These are phyloP conservation scores for Amphipoea lucens DNA, from an alignment of 2,888 invertebrate genomes.

Conservation along the genomic window DNA sequence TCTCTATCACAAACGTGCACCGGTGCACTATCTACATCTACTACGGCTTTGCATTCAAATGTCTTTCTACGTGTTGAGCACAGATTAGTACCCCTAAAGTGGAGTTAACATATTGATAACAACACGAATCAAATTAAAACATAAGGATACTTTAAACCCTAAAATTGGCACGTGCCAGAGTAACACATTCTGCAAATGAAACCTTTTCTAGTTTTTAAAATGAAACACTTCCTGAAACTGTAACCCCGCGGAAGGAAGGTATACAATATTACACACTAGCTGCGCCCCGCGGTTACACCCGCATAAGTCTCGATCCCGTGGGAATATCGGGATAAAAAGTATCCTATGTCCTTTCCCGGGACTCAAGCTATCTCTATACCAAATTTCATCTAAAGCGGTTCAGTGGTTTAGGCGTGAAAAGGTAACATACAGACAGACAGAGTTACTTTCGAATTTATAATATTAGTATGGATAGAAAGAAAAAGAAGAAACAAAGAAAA, in stretches of 20 bases:
- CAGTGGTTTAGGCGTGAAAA: no score
- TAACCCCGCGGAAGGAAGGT: no score
- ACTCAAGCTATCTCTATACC: no score
- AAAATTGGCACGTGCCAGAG: background rate
- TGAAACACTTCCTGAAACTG: background rate
- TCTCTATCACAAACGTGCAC: constrained; percentile 32
- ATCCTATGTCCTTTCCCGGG: no score
- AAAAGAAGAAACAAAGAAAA: no score
- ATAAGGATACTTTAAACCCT: background rate
- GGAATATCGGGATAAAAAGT: no score
- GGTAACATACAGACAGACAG: no score
- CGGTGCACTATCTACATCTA: constrained; percentile 31
- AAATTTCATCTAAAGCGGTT: no score
- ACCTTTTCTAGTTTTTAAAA: constrained; percentile 3
- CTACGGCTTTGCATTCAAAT: constrained; percentile 22
- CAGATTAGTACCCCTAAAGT: background rate
- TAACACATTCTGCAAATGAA: background rate
- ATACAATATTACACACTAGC: background rate
- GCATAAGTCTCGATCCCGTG: no score
- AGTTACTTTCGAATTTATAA: no score
- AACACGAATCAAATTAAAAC: background rate
- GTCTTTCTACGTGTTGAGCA: constrained; percentile 8
- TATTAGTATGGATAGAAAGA: no score
- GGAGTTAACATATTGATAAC: background rate
- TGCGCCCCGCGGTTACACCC: no score